Percentiles rank a stretch among this genome's conserved stretches.
Evolutionary conservation across 2,888 invertebrate genomes (phyloP).

Genomic region (Coleophora flavipennella): DNA sequence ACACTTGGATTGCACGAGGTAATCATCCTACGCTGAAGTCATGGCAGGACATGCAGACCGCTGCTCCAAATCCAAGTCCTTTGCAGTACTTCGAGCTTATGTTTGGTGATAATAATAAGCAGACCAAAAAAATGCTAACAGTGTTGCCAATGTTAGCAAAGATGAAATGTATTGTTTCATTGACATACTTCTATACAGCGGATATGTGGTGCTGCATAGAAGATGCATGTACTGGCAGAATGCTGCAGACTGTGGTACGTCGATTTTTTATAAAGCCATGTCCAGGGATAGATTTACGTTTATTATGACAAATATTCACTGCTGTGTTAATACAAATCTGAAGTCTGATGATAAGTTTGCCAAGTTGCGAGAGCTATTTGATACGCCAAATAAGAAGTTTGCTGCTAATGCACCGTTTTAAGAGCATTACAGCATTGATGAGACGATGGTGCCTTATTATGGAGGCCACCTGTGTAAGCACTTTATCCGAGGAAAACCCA

Average conservation of each 20-base stretch:
- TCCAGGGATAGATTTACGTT: slow-evolving; percentile 5
- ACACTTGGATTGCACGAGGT: too few species aligned
- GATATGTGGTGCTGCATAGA: slow-evolving; percentile 6
- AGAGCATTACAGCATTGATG: neutral
- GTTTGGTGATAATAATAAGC: too few species aligned
- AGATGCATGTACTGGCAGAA: slow-evolving; percentile 8
- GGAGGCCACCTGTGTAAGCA: neutral
- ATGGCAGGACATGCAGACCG: too few species aligned
- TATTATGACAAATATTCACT: neutral
- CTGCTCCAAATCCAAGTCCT: too few species aligned
- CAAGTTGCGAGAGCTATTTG: neutral
- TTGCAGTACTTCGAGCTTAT: too few species aligned
- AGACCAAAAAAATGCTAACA: too few species aligned
- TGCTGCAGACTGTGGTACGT: slow-evolving; percentile 4
- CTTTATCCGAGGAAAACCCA: slow-evolving; percentile 1
- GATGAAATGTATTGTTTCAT: slow-evolving; percentile 3
- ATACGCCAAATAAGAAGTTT: slow-evolving; percentile 1
- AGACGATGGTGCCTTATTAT: slow-evolving; percentile 2
- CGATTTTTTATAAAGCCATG: slow-evolving; percentile 4
- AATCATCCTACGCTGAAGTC: too few species aligned
- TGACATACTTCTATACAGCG: slow-evolving; percentile 3
- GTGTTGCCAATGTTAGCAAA: too few species aligned
- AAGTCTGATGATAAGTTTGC: neutral
- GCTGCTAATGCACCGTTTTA: neutral
- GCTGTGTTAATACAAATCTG: neutral